Conservation (phyloP, 2,888 invertebrate genomes). For the Clistopyga incitator region DNA sequence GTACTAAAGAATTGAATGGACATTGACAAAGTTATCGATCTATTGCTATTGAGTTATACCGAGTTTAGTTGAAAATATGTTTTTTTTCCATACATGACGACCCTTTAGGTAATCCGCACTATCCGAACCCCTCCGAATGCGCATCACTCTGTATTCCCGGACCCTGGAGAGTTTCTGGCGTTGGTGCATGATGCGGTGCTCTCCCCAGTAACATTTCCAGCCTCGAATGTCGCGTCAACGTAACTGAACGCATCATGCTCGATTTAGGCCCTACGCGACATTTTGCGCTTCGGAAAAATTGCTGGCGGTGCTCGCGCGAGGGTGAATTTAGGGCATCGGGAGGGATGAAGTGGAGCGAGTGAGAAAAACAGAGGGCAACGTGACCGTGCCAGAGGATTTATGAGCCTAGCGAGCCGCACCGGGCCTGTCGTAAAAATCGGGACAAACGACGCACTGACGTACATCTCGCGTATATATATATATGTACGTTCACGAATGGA, state of each 20-base stretch:
- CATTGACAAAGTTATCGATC: not conserved
- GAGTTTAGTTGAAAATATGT: not conserved
- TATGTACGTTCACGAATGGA: constrained; percentile 31
- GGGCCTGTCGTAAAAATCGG: constrained; percentile 70
- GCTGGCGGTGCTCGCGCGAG: constrained; percentile 20
- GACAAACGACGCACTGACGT: constrained; percentile 70
- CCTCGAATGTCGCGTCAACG: constrained; percentile 23
- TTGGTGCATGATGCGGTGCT: constrained; percentile 4
- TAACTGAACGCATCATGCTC: constrained; percentile 28
- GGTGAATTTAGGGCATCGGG: constrained; percentile 18
- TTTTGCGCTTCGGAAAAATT: constrained; percentile 41
- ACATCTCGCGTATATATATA: constrained; percentile 37
- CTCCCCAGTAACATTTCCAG: not conserved
- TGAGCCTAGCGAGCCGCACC: constrained; percentile 62
- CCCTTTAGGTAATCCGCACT: not conserved
- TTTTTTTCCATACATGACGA: not conserved
- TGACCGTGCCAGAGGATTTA: constrained; percentile 68
- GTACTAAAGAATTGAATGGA: too few species aligned
- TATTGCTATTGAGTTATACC: not conserved
- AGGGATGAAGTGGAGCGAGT: constrained; percentile 40
- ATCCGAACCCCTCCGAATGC: not conserved
- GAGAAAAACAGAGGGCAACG: constrained; percentile 45
- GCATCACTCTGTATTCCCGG: constrained; percentile 23
- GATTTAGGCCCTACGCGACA: constrained; percentile 16
- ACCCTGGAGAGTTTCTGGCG: constrained; percentile 4